phyloP scores from a whole-genome alignment of 2,113 vertebrate species.

The Burhinus oedicnemus region DNA sequence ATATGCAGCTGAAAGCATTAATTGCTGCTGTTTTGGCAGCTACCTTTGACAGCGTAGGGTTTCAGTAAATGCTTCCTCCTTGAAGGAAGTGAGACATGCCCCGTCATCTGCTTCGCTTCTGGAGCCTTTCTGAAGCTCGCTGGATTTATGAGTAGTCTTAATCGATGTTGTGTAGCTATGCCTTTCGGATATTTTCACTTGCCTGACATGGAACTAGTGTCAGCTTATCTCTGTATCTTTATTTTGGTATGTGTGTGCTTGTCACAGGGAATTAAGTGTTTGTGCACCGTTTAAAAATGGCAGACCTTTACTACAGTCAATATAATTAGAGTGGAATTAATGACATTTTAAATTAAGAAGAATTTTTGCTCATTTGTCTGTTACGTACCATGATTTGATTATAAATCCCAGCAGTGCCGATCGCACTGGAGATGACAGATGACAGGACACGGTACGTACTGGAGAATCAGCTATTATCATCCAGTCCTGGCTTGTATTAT shows the following conservation, averaged over 20 bases:
- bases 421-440: background rate
- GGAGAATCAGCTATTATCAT: background rate
- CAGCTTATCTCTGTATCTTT: background rate
- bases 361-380: background rate
- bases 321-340: background rate
- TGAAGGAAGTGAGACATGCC: constrained; percentile 10
- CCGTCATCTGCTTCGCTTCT: background rate
- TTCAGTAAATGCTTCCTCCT: constrained; percentile 50
- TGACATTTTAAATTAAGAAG: background rate
- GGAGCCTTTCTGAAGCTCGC: constrained; percentile 3
- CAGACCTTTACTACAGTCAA: background rate
- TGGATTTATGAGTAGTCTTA: background rate
- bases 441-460: background rate
- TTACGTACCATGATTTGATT: background rate
- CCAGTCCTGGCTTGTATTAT: background rate
- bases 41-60: constrained; percentile 25
- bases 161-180: background rate
- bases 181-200: background rate
- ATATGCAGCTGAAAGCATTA: constrained; percentile 1
- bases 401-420: background rate
- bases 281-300: background rate
- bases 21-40: constrained; percentile 38
- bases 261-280: background rate
- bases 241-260: background rate
- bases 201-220: background rate